Base-by-base conservation (phyloP, 2,888 invertebrate species). In the Plagiodera versicolora region DNA sequence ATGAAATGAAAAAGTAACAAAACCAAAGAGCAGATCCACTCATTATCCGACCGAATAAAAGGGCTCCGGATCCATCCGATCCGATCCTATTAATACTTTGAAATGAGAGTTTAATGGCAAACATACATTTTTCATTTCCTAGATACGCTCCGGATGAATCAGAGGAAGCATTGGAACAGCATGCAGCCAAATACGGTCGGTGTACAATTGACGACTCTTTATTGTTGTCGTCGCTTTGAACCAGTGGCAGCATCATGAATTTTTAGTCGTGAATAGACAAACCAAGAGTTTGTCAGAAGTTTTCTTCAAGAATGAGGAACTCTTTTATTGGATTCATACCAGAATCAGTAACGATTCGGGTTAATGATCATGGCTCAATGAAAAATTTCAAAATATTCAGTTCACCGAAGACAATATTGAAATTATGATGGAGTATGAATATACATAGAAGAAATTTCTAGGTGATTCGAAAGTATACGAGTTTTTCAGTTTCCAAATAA, bases 131-230 rank as follows among this genome's bases (percentile, higher is more conserved):
- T 75, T 76, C 76, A 76, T 76, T 76, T 76, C 74, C 75, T 74
- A 74, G 74, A 74, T 73, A 63, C 64, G 65, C n/a, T n/a, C n/a
- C 65, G 67, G 60, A 64, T 63, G 64, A 66, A 68, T 70, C 64
- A 67, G 66, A 67, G 65, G 65, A 64, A 65, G 61, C 64, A 60
- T 52, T 59, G 58, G 64, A 67, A 63, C 61, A 64, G 63, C 61
- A 61, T 61, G 56, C 59, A 56, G 61, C 73, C 73, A 74, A 75
- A 75, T 74, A 74, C 72, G 74, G 71, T 70, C 72, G 49, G 55
- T 46, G 75, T 73, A 77, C 77, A 76, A 77, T 77, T 77, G 76
- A 77, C 76, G 75, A 77, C 77, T 76, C 76, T 76, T 77, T 77
- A 77, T 77, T 77, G 76, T 77, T 71, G 69, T 68, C 63, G 64